These are phyloP conservation scores for Melanotaenia duboulayi DNA, from an alignment of 2,113 vertebrate species.

Conservation along the genomic window DNA sequence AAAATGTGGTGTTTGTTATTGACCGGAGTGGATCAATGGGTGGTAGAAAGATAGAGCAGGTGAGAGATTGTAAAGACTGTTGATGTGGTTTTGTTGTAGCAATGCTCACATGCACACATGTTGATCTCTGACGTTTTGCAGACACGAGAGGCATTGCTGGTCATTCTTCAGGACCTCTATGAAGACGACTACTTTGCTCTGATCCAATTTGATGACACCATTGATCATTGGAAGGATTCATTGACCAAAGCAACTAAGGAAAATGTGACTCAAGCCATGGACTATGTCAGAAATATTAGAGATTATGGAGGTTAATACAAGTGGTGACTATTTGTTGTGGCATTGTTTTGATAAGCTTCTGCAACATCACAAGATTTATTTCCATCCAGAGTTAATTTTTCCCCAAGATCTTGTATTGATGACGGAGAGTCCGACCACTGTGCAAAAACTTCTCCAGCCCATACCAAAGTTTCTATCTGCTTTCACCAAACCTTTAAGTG, in stretches of 20 bases:
- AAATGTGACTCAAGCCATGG: conserved; percentile 54
- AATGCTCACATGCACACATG: not conserved
- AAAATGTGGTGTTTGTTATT: conserved; percentile 84
- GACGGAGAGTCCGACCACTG: too few species aligned
- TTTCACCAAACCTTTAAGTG: too few species aligned
- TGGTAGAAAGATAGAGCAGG: conserved; percentile 74
- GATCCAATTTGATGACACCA: not conserved
- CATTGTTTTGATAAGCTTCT: too few species aligned
- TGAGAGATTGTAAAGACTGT: conserved; percentile 22
- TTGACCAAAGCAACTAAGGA: conserved; percentile 69
- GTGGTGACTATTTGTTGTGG: too few species aligned
- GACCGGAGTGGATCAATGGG: conserved; percentile 80
- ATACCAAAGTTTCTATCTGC: too few species aligned
- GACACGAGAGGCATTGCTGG: conserved; percentile 76
- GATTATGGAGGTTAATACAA: conserved; percentile 32
- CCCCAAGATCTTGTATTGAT: too few species aligned
- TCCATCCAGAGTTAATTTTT: too few species aligned
- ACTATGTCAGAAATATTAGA: rapidly evolving
- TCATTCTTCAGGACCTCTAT: conserved; percentile 77
- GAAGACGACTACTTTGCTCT: conserved; percentile 78
- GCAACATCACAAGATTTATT: too few species aligned
- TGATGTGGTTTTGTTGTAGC: not conserved
- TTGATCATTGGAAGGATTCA: conserved; percentile 41
- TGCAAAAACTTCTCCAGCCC: too few species aligned
- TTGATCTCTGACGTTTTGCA: conserved; percentile 39